phyloP scores from a whole-genome alignment of 2,797 vertebrate genomes.

The Mareca strepera region DNA sequence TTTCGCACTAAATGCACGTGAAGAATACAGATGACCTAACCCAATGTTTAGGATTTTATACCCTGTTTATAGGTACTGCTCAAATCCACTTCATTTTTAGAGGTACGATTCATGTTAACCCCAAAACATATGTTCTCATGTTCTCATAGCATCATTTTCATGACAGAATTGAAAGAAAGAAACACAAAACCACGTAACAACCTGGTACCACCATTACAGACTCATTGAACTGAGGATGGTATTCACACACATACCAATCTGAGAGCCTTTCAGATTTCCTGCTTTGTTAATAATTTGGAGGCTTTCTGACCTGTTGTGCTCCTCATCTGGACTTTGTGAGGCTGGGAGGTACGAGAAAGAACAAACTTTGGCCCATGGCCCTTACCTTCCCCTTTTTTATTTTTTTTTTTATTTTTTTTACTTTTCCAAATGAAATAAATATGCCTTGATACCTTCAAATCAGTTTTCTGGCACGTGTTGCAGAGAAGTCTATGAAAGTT shows the following conservation, averaged over 20 bases:
- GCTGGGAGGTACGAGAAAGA: background rate
- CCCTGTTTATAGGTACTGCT: background rate
- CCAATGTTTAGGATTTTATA: background rate
- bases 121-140: accelerated
- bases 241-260: background rate
- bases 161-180: background rate
- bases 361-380: background rate
- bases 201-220: background rate
- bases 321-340: background rate
- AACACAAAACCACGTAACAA: background rate
- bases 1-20: background rate
- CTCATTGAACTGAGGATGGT: background rate
- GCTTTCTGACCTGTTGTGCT: background rate
- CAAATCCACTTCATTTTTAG: background rate
- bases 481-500: background rate
- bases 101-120: background rate
- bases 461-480: background rate
- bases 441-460: background rate
- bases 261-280: background rate
- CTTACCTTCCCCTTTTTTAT: background rate
- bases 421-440: background rate
- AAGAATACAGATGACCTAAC: background rate
- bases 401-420: background rate
- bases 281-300: background rate
- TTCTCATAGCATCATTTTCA: background rate